phyloP scores from a whole-genome alignment of 2,113 vertebrate species.

The Ranitomeya imitator region DNA sequence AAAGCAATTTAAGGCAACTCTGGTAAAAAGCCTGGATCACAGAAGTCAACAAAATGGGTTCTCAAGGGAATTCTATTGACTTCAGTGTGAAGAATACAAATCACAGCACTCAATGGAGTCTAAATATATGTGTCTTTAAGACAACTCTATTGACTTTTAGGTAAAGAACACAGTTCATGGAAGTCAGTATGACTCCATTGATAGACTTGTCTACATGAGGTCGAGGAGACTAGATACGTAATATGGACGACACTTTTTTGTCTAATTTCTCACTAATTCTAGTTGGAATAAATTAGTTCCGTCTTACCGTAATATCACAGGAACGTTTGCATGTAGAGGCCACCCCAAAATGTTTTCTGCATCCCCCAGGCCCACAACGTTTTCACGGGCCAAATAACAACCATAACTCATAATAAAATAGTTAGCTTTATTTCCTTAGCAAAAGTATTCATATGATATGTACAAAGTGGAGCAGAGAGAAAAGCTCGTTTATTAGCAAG shows the following conservation, averaged over 20 bases:
- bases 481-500: slow-evolving; percentile 57
- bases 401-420: slow-evolving; percentile 58
- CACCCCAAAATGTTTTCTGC: neutral
- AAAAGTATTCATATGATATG: slow-evolving; percentile 58
- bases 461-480: slow-evolving; percentile 56
- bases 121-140: neutral
- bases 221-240: too few species aligned
- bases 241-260: neutral
- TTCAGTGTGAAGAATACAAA: too few species aligned
- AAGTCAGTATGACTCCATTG: too few species aligned
- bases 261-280: neutral
- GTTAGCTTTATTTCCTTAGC: slow-evolving; percentile 57
- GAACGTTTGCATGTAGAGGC: neutral
- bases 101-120: neutral
- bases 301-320: neutral
- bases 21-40: neutral
- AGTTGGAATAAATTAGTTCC: neutral
- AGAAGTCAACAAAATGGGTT: neutral
- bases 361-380: slow-evolving; percentile 32
- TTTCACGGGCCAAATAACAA: slow-evolving; percentile 53
- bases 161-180: too few species aligned
- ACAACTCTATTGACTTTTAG: neutral
- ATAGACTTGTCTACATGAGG: too few species aligned
- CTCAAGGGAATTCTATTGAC: too few species aligned
- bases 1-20: too few species aligned